Evolutionary conservation across 2,888 invertebrate genomes (phyloP), one percentile per base, ranked within the genome.

Genomic region (Dermolepida albohirtum): DNA sequence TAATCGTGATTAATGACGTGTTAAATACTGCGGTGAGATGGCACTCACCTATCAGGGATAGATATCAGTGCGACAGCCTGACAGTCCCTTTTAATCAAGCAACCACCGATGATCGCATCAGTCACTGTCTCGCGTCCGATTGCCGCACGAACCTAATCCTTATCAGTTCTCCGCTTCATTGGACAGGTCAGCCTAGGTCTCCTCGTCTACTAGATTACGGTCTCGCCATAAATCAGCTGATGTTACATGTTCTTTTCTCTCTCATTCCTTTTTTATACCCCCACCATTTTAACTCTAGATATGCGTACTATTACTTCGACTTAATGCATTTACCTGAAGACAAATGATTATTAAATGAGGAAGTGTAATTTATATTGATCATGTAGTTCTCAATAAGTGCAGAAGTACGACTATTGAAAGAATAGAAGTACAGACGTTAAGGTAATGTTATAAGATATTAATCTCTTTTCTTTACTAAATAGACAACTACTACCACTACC

Each of bases 1-100:
- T 73, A 75, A 78, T 78, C 75, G 77, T 81, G 80, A 81, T 78
- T 77, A 80, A 81, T 79, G 80, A 77, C 75, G 77, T 78, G 78
- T 80, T 80, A 80, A 79, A 79, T 79, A 77, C 77, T 73, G 76
- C 73, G 77, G 77, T 75, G 75, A 67, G 63, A 63, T 68, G 57
- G 68, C 43, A 47, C 64, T 68, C 63, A 57, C 67, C 68, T 68
- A 62, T 47, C 68, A 41, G 51, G 51, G 52, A 57, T 67, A 62
- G 54, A 54, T 65, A 54, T 52, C 64, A 44, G 44, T 27, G 52
- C 52, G 65, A 47, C 52, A 64, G 69, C 67, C 65, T 74, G 80
- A 78, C 79, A 78, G 79, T 79, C 79, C 79, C 77, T 79, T 80
- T 81, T 81, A 81, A 81, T 81, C 81, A 81, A 80, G 79, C 74